Evolutionary conservation across 2,888 invertebrate genomes (phyloP).

Genomic region (Gisinianus flammeolus): DNA sequence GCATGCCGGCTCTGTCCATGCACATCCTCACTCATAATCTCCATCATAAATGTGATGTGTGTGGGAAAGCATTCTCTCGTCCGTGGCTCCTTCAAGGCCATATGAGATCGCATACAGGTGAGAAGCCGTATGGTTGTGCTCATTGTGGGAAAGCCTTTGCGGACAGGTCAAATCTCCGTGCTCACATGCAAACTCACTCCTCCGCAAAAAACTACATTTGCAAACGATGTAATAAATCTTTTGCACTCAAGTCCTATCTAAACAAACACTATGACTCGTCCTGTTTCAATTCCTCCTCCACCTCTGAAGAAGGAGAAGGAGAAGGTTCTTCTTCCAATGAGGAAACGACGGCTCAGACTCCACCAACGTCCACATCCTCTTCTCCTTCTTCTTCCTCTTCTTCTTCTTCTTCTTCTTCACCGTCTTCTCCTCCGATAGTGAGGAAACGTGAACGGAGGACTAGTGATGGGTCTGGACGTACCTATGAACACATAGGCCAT

Average conservation of each 20-base stretch:
- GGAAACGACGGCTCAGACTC: not conserved
- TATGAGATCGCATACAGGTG: conserved; percentile 87
- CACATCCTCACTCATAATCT: conserved; percentile 85
- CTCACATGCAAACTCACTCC: conserved; percentile 95
- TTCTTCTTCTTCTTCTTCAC: not conserved
- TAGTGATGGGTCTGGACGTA: not conserved
- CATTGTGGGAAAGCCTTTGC: conserved; percentile 95
- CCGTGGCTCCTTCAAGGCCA: conserved; percentile 93
- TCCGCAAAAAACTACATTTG: conserved; percentile 89
- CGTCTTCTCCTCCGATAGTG: too few relatives aligned
- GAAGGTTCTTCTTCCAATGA: conserved; percentile 27
- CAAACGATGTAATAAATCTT: conserved; percentile 84
- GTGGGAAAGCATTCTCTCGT: conserved; percentile 92
- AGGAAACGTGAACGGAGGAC: not conserved
- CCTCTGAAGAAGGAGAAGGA: not conserved
- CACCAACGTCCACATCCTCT: not conserved
- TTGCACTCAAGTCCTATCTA: conserved; percentile 92
- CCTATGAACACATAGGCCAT: not conserved
- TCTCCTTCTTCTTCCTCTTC: not conserved
- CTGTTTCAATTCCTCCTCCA: conserved; percentile 68
- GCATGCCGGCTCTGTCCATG: conserved; percentile 97
- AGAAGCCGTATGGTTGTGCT: conserved; percentile 89
- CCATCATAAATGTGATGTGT: conserved; percentile 88
- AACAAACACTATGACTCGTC: conserved; percentile 94
- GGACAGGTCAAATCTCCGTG: conserved; percentile 89